Evolutionary conservation across 2,797 vertebrate species (phyloP).

Genomic region (Erpetoichthys calabaricus): DNA sequence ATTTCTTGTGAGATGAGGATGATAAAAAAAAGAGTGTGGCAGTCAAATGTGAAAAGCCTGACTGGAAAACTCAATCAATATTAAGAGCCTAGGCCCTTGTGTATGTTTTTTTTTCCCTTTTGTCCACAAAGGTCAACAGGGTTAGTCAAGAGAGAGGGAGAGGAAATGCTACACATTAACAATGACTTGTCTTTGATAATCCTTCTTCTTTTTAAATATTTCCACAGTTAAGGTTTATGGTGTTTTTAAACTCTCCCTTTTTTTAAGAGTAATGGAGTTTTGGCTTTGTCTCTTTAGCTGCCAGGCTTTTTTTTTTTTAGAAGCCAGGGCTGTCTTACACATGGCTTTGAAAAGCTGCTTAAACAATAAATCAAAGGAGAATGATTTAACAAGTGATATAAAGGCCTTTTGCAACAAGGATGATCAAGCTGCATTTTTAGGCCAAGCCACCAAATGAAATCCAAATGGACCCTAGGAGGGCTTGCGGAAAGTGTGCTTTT

Average conservation of each 20-base stretch:
- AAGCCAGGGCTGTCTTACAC: not conserved
- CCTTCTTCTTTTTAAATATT: no score
- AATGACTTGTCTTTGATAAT: no score
- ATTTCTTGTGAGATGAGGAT: constrained; percentile 2
- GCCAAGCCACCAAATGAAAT: not conserved
- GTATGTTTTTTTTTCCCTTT: not conserved
- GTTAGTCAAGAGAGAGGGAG: not conserved
- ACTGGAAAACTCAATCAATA: constrained; percentile 3
- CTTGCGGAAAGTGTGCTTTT: no score
- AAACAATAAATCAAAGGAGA: constrained; percentile 6
- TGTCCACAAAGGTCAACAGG: not conserved
- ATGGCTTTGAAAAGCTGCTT: constrained; percentile 4
- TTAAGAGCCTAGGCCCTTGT: not conserved
- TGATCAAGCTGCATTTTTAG: constrained; percentile 1
- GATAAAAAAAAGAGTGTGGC: constrained; percentile 6
- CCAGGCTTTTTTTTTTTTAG: not conserved
- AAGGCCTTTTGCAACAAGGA: not conserved
- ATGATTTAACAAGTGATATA: not conserved
- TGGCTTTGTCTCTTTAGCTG: not conserved
- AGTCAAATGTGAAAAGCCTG: constrained; percentile 5
- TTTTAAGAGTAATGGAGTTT: constrained; percentile 3
- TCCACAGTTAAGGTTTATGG: no score
- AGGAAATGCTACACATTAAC: not conserved
- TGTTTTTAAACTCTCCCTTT: not conserved
- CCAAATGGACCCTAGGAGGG: not conserved